These are phyloP conservation scores for Glyptemys insculpta DNA, from an alignment of 2,797 vertebrate species.

Conservation along the genomic window DNA sequence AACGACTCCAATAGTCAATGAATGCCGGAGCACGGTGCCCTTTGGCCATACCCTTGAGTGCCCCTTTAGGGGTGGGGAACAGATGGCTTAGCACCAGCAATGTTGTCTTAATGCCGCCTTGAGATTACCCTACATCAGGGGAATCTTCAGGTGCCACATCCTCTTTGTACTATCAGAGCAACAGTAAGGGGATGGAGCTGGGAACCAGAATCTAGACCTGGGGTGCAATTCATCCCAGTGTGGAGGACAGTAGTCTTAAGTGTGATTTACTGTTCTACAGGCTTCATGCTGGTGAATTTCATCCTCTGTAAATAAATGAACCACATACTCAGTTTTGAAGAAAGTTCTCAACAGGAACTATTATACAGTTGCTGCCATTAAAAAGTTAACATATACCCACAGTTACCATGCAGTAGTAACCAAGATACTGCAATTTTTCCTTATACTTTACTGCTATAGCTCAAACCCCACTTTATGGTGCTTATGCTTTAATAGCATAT, in stretches of 20 bases:
- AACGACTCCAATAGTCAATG: neutral
- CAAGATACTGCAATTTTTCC: slow-evolving; percentile 5
- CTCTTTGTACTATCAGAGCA: neutral
- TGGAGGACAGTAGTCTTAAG: neutral
- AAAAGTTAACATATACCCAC: neutral
- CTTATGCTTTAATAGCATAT: neutral
- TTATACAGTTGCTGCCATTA: neutral
- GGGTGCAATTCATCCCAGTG: neutral
- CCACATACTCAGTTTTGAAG: neutral
- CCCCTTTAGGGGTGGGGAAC: neutral
- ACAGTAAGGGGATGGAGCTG: neutral
- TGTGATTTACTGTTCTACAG: neutral
- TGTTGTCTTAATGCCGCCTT: neutral
- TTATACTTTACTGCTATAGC: neutral
- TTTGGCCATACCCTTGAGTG: neutral
- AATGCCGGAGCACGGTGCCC: neutral
- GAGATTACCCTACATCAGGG: neutral
- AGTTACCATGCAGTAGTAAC: neutral
- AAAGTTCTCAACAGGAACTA: neutral
- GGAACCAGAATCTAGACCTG: neutral
- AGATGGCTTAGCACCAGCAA: neutral
- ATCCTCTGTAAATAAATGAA: neutral
- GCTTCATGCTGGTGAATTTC: neutral
- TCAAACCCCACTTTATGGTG: neutral
- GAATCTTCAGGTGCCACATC: neutral